Base-by-base conservation (phyloP, 1,140 invertebrate species). In the Holcopasites calliopsidis region DNA sequence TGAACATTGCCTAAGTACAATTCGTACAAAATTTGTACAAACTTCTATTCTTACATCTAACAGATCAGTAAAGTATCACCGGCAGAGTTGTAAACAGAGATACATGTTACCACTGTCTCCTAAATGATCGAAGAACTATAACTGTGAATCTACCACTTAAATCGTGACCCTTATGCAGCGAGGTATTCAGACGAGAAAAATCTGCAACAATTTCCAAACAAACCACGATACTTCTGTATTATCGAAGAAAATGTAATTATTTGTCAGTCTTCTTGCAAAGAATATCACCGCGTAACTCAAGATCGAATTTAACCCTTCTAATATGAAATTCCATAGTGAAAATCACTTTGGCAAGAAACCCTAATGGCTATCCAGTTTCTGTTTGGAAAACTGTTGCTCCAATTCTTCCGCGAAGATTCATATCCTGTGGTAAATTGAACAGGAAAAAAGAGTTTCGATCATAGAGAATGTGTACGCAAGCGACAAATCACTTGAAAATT, bases 391-490 rank as follows among this genome's bases (percentile, higher is more conserved):
- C 31, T 33, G 21, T 60, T 58, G 52, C 28, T 58, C 44, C 3
- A n/a, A n/a, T 68, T 33, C 33, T 16, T 38, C 23, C 50, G 58
- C 16, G 26, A n/a, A 80, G 72, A 65, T 80, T 26, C 16, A 64
- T 26, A 23, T 7, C 3, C 57, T 16, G 47, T 16, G n/a, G 11
- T 64, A 21, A 4, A 8, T 23, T 5, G 3, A 3, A 54, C 35
- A 55, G 8, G 42, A 65, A 44, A 72, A 49, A 69, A 50, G 49
- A 33, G 35, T 28, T 54, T 71, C 23, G 10, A 74, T 52, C 71
- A 74, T 68, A 78, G 62, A 77, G 33, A 82, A 61, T n/a, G n/a
- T 35, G 4, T 21, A 38, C 42, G 5, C 38, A 49, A 50, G 31
- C n/a, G n/a, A n/a, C n/a, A n/a, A n/a, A n/a, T n/a, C n/a, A n/a